These are phyloP conservation scores for Polyergus mexicanus DNA, from an alignment of 1,140 invertebrate species.

Conservation along the genomic window DNA sequence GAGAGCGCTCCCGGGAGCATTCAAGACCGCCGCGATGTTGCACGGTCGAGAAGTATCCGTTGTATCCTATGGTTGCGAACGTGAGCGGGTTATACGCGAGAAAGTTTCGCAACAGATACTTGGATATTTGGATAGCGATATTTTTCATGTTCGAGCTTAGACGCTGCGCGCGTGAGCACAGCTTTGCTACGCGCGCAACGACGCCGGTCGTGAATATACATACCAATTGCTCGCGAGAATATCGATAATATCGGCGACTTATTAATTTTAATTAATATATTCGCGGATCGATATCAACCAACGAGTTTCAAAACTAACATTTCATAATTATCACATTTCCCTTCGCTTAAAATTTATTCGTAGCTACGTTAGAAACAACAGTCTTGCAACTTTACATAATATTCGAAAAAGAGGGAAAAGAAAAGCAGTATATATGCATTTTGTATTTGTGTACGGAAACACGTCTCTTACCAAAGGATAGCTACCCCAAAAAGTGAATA, in stretches of 20 bases:
- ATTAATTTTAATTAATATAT: conserved; percentile 22
- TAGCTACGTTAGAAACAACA: neutral
- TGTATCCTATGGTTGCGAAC: neutral
- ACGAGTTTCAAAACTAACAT: conserved; percentile 6
- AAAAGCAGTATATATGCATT: neutral
- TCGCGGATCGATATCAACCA: neutral
- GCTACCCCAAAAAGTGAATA: conserved; percentile 34
- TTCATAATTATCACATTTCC: conserved; percentile 4
- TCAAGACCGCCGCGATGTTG: neutral
- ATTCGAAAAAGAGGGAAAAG: neutral
- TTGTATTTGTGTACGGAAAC: neutral
- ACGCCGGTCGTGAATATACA: neutral
- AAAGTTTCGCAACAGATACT: conserved; percentile 22
- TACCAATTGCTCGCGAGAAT: neutral
- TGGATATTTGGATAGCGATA: neutral
- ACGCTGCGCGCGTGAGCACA: conserved; percentile 1
- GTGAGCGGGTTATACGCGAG: conserved; percentile 36
- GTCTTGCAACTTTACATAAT: neutral
- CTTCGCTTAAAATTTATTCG: neutral
- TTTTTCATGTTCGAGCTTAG: neutral
- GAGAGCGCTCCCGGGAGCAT: neutral
- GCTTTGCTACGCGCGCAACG: neutral
- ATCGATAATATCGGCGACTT: conserved; percentile 1
- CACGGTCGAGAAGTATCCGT: conserved; percentile 25
- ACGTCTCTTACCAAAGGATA: neutral